Base-by-base conservation (phyloP, 2,113 vertebrate species). In the Oreotrochilus melanogaster region DNA sequence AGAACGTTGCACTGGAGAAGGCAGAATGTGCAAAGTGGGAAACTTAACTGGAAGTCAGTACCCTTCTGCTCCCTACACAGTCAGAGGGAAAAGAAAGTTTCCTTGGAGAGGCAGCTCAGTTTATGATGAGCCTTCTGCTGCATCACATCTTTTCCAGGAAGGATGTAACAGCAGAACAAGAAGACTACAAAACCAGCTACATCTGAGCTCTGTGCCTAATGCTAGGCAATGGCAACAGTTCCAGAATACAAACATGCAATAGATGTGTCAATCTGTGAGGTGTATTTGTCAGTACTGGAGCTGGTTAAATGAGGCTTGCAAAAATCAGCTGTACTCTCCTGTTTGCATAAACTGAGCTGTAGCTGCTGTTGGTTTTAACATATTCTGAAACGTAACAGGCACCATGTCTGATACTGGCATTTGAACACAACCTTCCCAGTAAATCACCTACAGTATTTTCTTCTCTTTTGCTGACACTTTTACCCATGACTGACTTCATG, bases 271-370 rank as follows among this genome's bases (percentile, higher is more conserved):
- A 7, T 15, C 22, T 9, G 2, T 37, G 43, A 48, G 62, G 48
- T 69, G 14, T 27, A 45, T 85, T 78, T 91, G 24, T 53, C 86
- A 47, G 30, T 67, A 69, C 39, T 48, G 54, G 18, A 17, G 19
- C 11, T 57, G 48, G 60, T 48, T 92, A 87, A 91, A 91, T n/a
- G 65, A 89, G 53, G 39, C 65, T 89, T 87, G 33, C 30, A 78
- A 43, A 91, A 60, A 16, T 65, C 70, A 67, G 33, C 48, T 89
- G 61, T 67, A 50, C 51, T 81, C 24, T 83, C 47, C 3, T 61
- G 25, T 76, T 57, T 81, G 33, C 37, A 31, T 61, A 57, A 69
- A 83, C 21, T 0, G 1, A 67, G 39, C 37, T 60, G 43, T 66
- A 50, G 64, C 51, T 86, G 73, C 45, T 93, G 23, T 14, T 75